Conservation (phyloP, 2,797 vertebrate genomes). For the Clamator glandarius region DNA sequence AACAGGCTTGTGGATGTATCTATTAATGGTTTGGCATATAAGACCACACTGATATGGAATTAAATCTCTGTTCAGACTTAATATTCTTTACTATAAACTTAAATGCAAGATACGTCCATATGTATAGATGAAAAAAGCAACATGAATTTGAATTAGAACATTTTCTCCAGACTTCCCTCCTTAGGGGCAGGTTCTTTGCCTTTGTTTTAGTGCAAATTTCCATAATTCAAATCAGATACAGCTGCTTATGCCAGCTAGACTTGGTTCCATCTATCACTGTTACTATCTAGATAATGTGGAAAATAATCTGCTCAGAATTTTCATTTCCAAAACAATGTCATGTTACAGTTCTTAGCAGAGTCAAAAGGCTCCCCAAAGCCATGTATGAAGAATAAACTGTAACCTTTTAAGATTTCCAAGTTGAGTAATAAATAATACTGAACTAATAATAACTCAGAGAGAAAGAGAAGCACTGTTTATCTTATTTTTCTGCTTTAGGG, state of each 20-base stretch:
- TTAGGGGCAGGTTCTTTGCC: background rate
- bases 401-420: slow-evolving; percentile 64
- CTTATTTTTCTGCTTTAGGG: slow-evolving; percentile 66
- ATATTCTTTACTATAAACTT: background rate
- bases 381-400: slow-evolving; percentile 50
- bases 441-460: slow-evolving; percentile 65
- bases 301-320: slow-evolving; percentile 53
- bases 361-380: slow-evolving; percentile 53
- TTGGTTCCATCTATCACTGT: slow-evolving; percentile 34
- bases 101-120: background rate
- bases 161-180: slow-evolving; percentile 11
- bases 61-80: background rate
- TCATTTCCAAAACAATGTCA: slow-evolving; percentile 54
- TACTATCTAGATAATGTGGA: slow-evolving; percentile 27
- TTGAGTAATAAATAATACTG: slow-evolving; percentile 60
- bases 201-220: slow-evolving; percentile 53
- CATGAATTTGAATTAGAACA: background rate
- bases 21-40: background rate
- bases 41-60: background rate
- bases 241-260: slow-evolving; percentile 42
- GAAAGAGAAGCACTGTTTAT: slow-evolving; percentile 49
- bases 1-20: background rate
- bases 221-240: slow-evolving; percentile 42
- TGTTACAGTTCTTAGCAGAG: slow-evolving; percentile 42
- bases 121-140: background rate